Conservation (phyloP, 2,888 invertebrate genomes). For the Nesidiocoris tenuis region DNA sequence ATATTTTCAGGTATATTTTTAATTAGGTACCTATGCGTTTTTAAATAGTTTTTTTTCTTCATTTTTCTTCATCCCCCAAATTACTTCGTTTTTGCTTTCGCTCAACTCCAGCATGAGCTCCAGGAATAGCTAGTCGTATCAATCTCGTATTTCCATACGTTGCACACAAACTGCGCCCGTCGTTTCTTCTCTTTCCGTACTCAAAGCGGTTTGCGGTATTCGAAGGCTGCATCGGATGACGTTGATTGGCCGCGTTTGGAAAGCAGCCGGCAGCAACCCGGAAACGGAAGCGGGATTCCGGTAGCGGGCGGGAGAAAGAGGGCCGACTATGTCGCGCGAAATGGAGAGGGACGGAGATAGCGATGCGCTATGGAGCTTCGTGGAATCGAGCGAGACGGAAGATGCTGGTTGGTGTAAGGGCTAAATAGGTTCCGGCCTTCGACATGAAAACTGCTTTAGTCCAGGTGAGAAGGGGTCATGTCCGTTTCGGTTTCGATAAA, state of each 20-base stretch:
- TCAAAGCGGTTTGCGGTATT: neutral
- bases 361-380: neutral
- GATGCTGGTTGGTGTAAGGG: neutral
- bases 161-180: too few relatives aligned
- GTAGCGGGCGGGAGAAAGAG: neutral
- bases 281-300: neutral
- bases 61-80: too few relatives aligned
- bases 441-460: neutral
- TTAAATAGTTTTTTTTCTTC: too few relatives aligned
- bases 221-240: neutral
- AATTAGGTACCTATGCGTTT: too few relatives aligned
- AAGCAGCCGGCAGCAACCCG: neutral
- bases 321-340: neutral
- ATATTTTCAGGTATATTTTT: too few relatives aligned
- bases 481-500: neutral
- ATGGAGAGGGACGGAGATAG: neutral
- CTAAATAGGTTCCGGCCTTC: neutral
- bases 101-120: too few relatives aligned
- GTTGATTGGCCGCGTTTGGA: too few relatives aligned
- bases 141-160: too few relatives aligned
- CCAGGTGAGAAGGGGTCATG: neutral
- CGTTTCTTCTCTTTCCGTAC: neutral
- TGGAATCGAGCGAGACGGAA: too few relatives aligned
- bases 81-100: too few relatives aligned
- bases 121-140: too few relatives aligned